These are phyloP conservation scores for Peromyscus leucopus DNA, from an alignment of 2,113 vertebrate species.

Conservation along the genomic window DNA sequence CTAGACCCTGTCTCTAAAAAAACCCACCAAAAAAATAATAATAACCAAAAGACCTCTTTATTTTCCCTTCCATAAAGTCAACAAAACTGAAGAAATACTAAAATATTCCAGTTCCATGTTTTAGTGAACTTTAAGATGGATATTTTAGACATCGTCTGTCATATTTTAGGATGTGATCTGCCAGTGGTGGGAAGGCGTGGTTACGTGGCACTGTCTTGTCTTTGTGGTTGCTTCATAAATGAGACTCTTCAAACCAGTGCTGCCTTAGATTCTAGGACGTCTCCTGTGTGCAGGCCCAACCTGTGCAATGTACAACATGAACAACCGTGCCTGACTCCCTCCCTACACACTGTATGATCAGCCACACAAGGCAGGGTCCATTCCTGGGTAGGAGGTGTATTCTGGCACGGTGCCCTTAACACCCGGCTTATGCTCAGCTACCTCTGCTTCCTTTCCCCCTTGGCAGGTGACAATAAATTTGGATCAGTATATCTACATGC, in stretches of 20 bases:
- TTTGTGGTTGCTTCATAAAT: constrained; percentile 45
- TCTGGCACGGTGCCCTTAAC: not conserved
- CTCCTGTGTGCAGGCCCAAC: not conserved
- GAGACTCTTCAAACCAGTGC: not conserved
- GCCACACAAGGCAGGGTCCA: not conserved
- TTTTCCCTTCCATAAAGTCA: not conserved
- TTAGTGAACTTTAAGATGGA: not conserved
- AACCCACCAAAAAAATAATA: not conserved
- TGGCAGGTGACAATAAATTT: constrained; percentile 84
- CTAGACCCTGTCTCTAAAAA: not conserved
- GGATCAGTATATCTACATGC: constrained; percentile 86
- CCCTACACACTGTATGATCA: not conserved
- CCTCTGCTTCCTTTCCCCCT: not conserved
- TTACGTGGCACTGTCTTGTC: not conserved
- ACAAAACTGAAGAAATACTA: not conserved
- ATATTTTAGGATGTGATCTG: not conserved
- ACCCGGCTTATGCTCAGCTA: not conserved
- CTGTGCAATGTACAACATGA: not conserved
- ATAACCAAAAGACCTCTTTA: not conserved
- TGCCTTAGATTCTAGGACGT: not conserved
- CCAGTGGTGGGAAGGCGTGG: not conserved
- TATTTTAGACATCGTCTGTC: not conserved
- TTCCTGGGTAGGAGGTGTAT: not conserved
- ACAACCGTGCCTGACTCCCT: not conserved
- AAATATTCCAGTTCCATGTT: constrained; percentile 12